Conservation (phyloP, 1,140 invertebrate species). For the Drosophila nikananu region DNA sequence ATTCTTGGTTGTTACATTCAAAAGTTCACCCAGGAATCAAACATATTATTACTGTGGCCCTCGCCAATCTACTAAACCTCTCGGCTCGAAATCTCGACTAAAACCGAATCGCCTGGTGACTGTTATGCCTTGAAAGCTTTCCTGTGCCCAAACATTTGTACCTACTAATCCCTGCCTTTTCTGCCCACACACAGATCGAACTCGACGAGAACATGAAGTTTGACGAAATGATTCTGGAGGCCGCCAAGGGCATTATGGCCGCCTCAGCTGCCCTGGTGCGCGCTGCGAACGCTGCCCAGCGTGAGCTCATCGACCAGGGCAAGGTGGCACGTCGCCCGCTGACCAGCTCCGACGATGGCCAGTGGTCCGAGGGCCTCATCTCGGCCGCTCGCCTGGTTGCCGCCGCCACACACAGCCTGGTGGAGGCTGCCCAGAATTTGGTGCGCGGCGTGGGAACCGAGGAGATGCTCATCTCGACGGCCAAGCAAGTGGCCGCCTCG, state of each 20-base stretch:
- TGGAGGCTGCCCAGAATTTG: constrained; percentile 98
- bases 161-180: neutral
- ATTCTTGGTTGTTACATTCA: constrained; percentile 99
- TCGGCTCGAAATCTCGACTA: constrained; percentile 38
- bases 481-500: constrained; percentile 98
- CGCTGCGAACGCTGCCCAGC: constrained; percentile 97
- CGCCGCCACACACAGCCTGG: constrained; percentile 98
- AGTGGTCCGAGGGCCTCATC: constrained; percentile 99
- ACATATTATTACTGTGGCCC: constrained; percentile 96
- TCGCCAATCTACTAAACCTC: constrained; percentile 75
- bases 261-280: constrained; percentile 98
- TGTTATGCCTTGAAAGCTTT: constrained; percentile 8
- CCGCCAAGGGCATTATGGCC: constrained; percentile 98
- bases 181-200: constrained; percentile 87
- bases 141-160: neutral
- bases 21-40: constrained; percentile 98
- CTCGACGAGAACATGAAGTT: constrained; percentile 97
- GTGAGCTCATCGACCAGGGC: constrained; percentile 95
- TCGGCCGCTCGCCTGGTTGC: constrained; percentile 98
- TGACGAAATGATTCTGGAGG: constrained; percentile 99
- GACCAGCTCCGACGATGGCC: constrained; percentile 96
- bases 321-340: constrained; percentile 92
- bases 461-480: constrained; percentile 98
- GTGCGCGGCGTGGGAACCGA: constrained; percentile 98
- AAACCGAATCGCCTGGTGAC: constrained; percentile 53